A percentile compares a stretch with the other conserved stretches of the same genome.
Evolutionary conservation across 2,113 vertebrate genomes (phyloP).

Genomic region (Cyanoliseus patagonus): DNA sequence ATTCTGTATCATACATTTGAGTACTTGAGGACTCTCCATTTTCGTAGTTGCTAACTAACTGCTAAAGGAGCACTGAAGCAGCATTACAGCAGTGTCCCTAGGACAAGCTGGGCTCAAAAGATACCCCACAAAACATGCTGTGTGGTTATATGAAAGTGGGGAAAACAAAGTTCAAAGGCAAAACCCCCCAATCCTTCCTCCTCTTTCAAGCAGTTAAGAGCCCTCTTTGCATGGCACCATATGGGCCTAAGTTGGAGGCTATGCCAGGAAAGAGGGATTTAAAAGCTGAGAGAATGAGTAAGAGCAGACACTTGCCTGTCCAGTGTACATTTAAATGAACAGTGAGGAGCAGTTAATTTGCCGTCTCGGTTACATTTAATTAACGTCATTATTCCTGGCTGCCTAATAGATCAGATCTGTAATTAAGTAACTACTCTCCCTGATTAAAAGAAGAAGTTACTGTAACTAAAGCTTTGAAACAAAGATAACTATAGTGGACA

Average conservation of each 20-base stretch:
- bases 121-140: not conserved
- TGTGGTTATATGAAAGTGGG: not conserved
- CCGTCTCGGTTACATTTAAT: not conserved
- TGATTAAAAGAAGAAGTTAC: not conserved
- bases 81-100: not conserved
- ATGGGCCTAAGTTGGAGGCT: accelerated
- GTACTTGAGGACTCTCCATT: not conserved
- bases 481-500: not conserved
- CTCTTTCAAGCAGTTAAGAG: not conserved
- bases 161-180: not conserved
- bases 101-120: not conserved
- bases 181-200: not conserved
- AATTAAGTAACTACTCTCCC: not conserved
- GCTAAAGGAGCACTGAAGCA: not conserved
- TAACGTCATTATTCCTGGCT: not conserved
- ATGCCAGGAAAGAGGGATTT: not conserved
- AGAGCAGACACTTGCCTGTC: not conserved
- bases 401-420: not conserved
- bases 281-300: not conserved
- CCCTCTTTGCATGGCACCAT: not conserved
- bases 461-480: not conserved
- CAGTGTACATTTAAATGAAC: not conserved
- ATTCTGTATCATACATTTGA: not conserved
- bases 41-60: not conserved
- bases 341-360: not conserved